Percentiles rank a stretch among this genome's conserved stretches.
These are phyloP conservation scores for Pogonomyrmex californicus DNA, from an alignment of 1,140 invertebrate species.

Conservation along the genomic window DNA sequence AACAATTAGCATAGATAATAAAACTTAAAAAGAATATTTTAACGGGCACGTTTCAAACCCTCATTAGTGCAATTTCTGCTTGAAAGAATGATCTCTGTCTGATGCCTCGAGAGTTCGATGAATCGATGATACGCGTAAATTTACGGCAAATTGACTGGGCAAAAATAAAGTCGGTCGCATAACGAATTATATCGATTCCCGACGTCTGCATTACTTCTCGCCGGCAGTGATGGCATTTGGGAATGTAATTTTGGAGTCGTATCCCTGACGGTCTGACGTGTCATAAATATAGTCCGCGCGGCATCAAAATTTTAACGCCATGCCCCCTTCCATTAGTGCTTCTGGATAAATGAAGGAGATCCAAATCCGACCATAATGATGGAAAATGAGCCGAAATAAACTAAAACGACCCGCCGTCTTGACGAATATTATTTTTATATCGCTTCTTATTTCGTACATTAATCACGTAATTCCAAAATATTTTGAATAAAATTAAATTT, in stretches of 20 bases:
- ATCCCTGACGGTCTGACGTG: constrained; percentile 36
- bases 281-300: constrained; percentile 59
- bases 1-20: background rate
- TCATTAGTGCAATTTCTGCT: background rate
- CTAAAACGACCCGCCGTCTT: background rate
- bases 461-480: constrained; percentile 12
- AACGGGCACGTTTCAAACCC: background rate
- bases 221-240: constrained; percentile 41
- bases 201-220: constrained; percentile 57
- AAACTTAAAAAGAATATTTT: background rate
- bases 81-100: constrained; percentile 17
- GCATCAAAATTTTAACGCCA: constrained; percentile 54
- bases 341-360: constrained; percentile 46
- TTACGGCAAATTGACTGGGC: constrained; percentile 24
- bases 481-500: constrained; percentile 6
- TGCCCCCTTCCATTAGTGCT: constrained; percentile 35
- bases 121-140: constrained; percentile 46
- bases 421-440: constrained; percentile 27
- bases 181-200: constrained; percentile 61
- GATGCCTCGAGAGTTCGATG: background rate
- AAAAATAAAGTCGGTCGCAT: constrained; percentile 52
- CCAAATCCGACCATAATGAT: constrained; percentile 48
- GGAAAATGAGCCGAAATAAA: constrained; percentile 51
- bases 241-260: constrained; percentile 54
- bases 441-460: constrained; percentile 18